Evolutionary conservation across 2,797 vertebrate genomes (phyloP).

Genomic region (Rhabdomys pumilio): DNA sequence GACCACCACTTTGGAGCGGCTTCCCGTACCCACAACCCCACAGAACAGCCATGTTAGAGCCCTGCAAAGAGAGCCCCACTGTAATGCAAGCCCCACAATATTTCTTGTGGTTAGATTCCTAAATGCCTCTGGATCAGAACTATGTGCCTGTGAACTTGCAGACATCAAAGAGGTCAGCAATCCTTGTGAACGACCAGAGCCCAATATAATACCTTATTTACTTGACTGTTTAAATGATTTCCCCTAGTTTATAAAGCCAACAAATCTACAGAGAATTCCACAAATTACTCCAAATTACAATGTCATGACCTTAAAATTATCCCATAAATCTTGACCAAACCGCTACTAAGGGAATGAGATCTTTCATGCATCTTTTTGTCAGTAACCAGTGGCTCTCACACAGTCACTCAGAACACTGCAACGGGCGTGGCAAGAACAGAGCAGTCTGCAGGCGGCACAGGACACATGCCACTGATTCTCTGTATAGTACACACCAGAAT

Average conservation of each 20-base stretch:
- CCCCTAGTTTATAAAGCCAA: constrained; percentile 32
- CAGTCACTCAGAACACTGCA: background rate
- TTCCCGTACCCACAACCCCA: background rate
- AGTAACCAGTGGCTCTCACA: background rate
- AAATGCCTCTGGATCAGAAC: background rate
- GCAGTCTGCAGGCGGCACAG: background rate
- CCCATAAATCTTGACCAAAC: constrained; percentile 50
- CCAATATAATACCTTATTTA: constrained; percentile 6
- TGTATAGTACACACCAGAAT: background rate
- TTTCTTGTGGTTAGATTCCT: background rate
- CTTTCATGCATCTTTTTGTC: background rate
- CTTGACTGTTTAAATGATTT: constrained; percentile 1
- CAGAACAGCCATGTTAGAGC: background rate
- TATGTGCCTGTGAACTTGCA: background rate
- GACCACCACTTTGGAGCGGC: background rate
- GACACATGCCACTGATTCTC: background rate
- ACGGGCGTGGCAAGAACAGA: background rate
- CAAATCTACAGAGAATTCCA: constrained; percentile 31
- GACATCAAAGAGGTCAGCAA: background rate
- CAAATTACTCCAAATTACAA: constrained; percentile 2
- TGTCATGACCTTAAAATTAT: constrained; percentile 41
- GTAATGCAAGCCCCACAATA: background rate
- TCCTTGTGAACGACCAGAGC: background rate
- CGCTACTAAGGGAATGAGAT: background rate
- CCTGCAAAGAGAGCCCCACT: background rate